Conservation (phyloP, 1,140 invertebrate genomes). For the Cherax quadricarinatus region DNA sequence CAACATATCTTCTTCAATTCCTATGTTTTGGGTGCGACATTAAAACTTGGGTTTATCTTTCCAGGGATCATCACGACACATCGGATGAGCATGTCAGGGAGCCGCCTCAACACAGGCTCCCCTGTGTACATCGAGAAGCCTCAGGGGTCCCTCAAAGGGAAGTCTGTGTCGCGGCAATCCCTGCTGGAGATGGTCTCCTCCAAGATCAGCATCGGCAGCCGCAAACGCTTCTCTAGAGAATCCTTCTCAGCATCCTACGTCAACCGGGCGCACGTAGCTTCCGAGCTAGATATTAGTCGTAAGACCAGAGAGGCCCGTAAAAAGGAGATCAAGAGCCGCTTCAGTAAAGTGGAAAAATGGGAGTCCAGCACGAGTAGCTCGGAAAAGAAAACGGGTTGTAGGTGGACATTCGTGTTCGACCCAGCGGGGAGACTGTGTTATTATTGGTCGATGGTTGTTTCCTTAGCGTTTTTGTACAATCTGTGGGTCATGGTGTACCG, state of each 20-base stretch:
- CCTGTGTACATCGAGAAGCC: conserved; percentile 75
- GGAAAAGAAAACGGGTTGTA: conserved; percentile 78
- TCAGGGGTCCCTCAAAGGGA: conserved; percentile 74
- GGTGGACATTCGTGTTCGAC: conserved; percentile 95
- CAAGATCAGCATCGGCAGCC: conserved; percentile 81
- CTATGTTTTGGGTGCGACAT: no score
- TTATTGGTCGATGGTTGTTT: conserved; percentile 98
- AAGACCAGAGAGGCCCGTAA: conserved; percentile 76
- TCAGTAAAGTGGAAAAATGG: conserved; percentile 78
- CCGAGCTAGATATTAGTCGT: conserved; percentile 85
- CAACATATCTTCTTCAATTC: no score
- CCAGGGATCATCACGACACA: conserved; percentile 81
- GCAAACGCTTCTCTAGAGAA: conserved; percentile 83
- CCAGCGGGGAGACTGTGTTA: conserved; percentile 89
- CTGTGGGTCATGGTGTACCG: conserved; percentile 99
- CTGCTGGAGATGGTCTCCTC: conserved; percentile 84
- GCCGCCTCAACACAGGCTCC: conserved; percentile 78
- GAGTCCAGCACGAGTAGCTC: conserved; percentile 75
- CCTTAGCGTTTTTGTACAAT: conserved; percentile 98
- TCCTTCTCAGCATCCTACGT: conserved; percentile 85
- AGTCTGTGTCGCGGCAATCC: conserved; percentile 80
- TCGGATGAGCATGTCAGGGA: conserved; percentile 78
- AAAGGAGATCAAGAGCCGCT: conserved; percentile 58
- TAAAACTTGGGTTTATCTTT: no score
- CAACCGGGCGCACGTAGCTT: conserved; percentile 81